Conservation (phyloP, 2,797 vertebrate genomes). For the Oreochromis grahami region DNA sequence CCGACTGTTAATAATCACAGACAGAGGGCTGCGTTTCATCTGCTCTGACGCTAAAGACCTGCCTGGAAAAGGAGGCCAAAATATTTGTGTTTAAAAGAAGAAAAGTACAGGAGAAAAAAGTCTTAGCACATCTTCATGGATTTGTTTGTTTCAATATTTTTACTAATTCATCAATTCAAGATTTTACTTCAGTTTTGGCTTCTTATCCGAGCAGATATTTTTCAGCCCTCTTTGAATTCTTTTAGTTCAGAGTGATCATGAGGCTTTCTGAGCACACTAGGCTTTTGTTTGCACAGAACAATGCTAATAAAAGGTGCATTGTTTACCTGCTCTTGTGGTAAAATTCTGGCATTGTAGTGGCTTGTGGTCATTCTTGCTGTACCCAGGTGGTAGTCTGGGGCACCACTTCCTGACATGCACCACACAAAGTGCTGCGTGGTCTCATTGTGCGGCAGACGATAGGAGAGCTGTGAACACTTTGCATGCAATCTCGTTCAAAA, state of each 20-base stretch:
- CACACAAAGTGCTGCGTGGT: neutral
- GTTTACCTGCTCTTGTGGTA: conserved; percentile 38
- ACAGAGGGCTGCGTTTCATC: conserved; percentile 11
- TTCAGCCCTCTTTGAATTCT: neutral
- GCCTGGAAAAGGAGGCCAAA: neutral
- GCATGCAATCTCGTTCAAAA: neutral
- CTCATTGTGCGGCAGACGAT: neutral
- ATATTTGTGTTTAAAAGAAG: neutral
- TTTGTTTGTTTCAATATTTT: neutral
- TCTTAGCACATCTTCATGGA: neutral
- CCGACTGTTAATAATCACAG: conserved; percentile 1
- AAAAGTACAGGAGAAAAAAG: neutral
- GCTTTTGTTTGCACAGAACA: conserved; percentile 22
- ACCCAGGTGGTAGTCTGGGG: neutral
- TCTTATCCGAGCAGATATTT: neutral
- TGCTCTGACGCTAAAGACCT: neutral
- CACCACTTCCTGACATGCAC: neutral
- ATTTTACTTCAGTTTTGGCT: neutral
- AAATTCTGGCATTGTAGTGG: neutral
- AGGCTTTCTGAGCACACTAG: conserved; percentile 1
- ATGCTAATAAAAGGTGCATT: neutral
- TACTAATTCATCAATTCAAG: neutral
- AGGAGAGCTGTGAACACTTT: neutral
- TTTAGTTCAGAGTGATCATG: neutral
- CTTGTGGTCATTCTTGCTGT: neutral